Base-by-base conservation (phyloP, 2,888 invertebrate species). In the Altica lythri region DNA sequence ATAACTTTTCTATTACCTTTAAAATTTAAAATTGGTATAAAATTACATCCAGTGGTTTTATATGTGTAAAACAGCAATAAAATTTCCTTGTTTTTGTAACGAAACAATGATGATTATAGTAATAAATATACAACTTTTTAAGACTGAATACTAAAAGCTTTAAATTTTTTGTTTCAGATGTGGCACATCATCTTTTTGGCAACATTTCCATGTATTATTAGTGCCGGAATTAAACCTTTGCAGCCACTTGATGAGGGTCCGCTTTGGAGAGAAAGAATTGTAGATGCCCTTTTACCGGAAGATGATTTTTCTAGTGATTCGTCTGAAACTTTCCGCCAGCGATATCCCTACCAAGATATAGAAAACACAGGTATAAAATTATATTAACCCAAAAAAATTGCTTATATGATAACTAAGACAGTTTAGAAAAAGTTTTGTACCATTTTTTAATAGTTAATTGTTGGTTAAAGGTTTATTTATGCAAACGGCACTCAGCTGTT, bases 91-190 rank as follows among this genome's bases (percentile, higher is more conserved):
- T n/a, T n/a, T n/a, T n/a, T n/a, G n/a, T n/a, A n/a, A n/a, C n/a
- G n/a, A n/a, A n/a, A n/a, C n/a, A n/a, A n/a, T n/a, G n/a, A n/a
- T n/a, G n/a, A n/a, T n/a, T 29, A 29, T 4, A 10, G 4, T 29
- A 29, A 29, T n/a, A 29, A 29, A 29, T 29, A 10, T 10, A n/a
- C 9, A 29, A 29, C 5, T 25, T 6, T 8, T 25, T 25, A 25
- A 5, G 5, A 25, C 8, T 25, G 1, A 29, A 29, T 29, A n/a
- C 3, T 29, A n/a, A n/a, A n/a, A n/a, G n/a, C n/a, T n/a, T n/a
- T n/a, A n/a, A n/a, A 9, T 35, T 17, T 37, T 60, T 37, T 30
- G 19, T 66, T 69, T 29, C 67, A 70, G 70, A 71, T 70, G 69
- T 68, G 68, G 69, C 62, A 64, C 37, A 63, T 68, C 40, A 57